Conservation (phyloP, 2,888 invertebrate genomes). For the Lymantria monacha region DNA sequence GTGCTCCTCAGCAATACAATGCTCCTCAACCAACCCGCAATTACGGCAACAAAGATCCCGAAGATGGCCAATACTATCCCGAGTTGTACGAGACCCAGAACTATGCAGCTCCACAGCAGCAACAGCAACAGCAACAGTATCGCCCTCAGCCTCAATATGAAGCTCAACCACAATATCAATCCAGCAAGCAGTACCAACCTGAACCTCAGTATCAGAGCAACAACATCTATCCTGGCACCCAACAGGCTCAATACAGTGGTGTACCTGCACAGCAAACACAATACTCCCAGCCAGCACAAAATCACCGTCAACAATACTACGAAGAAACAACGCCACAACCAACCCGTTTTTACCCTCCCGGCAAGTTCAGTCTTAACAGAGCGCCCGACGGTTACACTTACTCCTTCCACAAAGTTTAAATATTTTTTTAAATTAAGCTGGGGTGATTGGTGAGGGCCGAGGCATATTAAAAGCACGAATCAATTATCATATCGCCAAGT, state of each 20-base stretch:
- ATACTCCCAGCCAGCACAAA: slow-evolving; percentile 51
- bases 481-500: slow-evolving; percentile 73
- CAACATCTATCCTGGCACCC: slow-evolving; percentile 74
- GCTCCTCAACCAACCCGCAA: slow-evolving; percentile 75
- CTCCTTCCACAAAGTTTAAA: slow-evolving; percentile 87
- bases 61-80: slow-evolving; percentile 79
- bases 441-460: slow-evolving; percentile 63
- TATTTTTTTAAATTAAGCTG: slow-evolving; percentile 52
- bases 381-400: slow-evolving; percentile 94
- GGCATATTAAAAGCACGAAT: slow-evolving; percentile 67
- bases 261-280: slow-evolving; percentile 55
- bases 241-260: slow-evolving; percentile 76
- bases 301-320: slow-evolving; percentile 77
- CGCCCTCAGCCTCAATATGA: slow-evolving; percentile 60
- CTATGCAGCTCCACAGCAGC: slow-evolving; percentile 65
- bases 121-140: slow-evolving; percentile 52
- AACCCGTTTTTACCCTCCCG: slow-evolving; percentile 91
- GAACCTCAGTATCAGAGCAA: slow-evolving; percentile 47
- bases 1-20: slow-evolving; percentile 73
- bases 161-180: slow-evolving; percentile 53
- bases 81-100: slow-evolving; percentile 74
- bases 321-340: slow-evolving; percentile 85
- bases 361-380: slow-evolving; percentile 92
- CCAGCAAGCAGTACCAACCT: slow-evolving; percentile 44
- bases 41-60: slow-evolving; percentile 67